Evolutionary conservation across 1,140 invertebrate species (phyloP).

Genomic region (Carposina sasakii): DNA sequence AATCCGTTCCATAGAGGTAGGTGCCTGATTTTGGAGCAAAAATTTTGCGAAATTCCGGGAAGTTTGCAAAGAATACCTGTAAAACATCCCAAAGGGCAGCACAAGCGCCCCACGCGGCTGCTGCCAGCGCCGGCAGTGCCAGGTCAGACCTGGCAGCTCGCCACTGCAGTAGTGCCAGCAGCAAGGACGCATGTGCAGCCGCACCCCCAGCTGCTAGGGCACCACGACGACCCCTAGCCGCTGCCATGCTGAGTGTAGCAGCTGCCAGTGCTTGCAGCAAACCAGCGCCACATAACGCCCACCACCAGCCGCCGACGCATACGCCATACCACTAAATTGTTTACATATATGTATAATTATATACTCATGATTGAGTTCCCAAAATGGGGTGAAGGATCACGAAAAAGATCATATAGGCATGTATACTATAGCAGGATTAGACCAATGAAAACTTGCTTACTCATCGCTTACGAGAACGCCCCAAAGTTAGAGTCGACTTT

Average conservation of each 20-base stretch:
- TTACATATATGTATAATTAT: too few species aligned
- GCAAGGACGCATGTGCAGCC: conserved; percentile 78
- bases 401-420: too few species aligned
- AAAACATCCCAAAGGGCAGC: conserved; percentile 83
- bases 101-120: conserved; percentile 83
- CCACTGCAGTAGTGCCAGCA: conserved; percentile 78
- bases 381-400: too few species aligned
- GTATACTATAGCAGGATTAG: too few species aligned
- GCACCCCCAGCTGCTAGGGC: conserved; percentile 79
- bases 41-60: neutral
- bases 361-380: too few species aligned
- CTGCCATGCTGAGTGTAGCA: conserved; percentile 78
- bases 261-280: conserved; percentile 78
- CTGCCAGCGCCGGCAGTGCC: conserved; percentile 79
- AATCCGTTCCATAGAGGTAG: too few species aligned
- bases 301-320: conserved; percentile 78
- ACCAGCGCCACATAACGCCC: conserved; percentile 78
- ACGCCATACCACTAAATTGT: conserved; percentile 70
- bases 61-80: too few species aligned
- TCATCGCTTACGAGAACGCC: too few species aligned
- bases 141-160: conserved; percentile 74
- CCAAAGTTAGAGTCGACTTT: too few species aligned
- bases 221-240: conserved; percentile 77
- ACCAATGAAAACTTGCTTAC: too few species aligned
- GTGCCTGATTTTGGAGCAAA: too few species aligned